Evolutionary conservation across 2,113 vertebrate species (phyloP), one percentile per base, ranked within the genome.

Genomic region (Zosterops hypoxanthus): DNA sequence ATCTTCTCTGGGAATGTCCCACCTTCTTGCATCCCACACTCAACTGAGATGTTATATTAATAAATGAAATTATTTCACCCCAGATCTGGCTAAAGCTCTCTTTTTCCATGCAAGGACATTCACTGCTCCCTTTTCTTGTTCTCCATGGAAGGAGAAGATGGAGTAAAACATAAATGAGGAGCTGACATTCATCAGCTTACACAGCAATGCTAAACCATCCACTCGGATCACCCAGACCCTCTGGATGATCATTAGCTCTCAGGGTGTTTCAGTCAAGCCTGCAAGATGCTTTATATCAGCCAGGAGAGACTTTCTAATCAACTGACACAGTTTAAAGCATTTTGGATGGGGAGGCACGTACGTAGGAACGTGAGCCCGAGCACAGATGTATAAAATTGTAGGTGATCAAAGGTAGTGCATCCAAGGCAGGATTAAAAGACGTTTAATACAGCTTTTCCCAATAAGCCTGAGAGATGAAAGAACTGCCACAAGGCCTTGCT

Each of bases 401-500:
- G 94, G 96, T 97, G 96, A 97, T 97, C 95, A 96, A 97, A 97
- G 96, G 96, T 84, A 97, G 69, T 60, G 91, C 82, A 91, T 95
- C 94, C 89, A 88, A 94, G 95, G 84, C 89, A 96, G 96, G 95
- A 97, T 97, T 97, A 97, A 95, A 96, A 96, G 96, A 96, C 72
- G 26, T 96, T 96, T 96, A 96, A 97, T 97, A 92, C 95, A 94
- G 95, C 89, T 97, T 97, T 95, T 93, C 89, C 95, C 95, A 97
- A 96, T 96, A 97, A 97, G 96, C 93, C 91, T 79, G 76, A 77
- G 95, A 97, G 97, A 97, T 97, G 95, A 97, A 97, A 97, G 96
- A 90, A 87, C 91, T 92, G 95, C 97, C 93, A 94, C 92, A 63
- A 95, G 97, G 96, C 95, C 88, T 96, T 91, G 94, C 97, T 95